These are phyloP conservation scores for Synodontis membranacea DNA, from an alignment of 2,113 vertebrate genomes.

Conservation along the genomic window DNA sequence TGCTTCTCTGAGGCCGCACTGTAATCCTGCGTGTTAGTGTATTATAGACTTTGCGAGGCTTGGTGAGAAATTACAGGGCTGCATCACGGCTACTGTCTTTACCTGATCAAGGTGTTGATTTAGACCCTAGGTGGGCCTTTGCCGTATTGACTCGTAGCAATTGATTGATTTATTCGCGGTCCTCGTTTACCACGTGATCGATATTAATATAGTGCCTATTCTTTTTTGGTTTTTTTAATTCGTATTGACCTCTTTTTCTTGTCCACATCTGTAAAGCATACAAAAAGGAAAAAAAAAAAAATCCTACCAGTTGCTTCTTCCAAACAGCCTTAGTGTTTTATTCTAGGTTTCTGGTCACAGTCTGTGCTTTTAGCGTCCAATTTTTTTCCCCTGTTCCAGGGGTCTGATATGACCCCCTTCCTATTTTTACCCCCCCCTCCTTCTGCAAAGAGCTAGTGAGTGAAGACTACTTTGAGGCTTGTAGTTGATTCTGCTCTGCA, in stretches of 20 bases:
- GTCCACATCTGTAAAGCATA: background rate
- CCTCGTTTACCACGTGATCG: background rate
- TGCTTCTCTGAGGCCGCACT: constrained; percentile 48
- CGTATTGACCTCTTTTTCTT: background rate
- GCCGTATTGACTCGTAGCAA: background rate
- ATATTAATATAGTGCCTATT: background rate
- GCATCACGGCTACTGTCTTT: constrained; percentile 59
- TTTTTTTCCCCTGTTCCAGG: background rate
- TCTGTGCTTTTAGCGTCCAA: background rate
- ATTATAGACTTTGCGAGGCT: constrained; percentile 65
- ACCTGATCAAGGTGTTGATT: constrained; percentile 49
- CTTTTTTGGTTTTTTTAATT: background rate
- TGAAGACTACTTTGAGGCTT: constrained; percentile 20
- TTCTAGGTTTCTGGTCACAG: background rate
- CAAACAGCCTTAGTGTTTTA: background rate
- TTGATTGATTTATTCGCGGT: background rate
- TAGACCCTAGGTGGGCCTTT: constrained; percentile 42
- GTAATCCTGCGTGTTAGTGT: constrained; percentile 75
- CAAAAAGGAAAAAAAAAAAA: background rate
- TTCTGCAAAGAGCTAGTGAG: background rate
- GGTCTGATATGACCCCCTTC: background rate
- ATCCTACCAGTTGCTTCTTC: background rate
- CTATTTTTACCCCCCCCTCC: background rate
- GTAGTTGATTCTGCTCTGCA: constrained; percentile 15
- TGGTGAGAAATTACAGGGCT: constrained; percentile 64